Evolutionary conservation across 1,140 invertebrate genomes (phyloP), one percentile per base, ranked within the genome.

Genomic region (Neodiprion lecontei): DNA sequence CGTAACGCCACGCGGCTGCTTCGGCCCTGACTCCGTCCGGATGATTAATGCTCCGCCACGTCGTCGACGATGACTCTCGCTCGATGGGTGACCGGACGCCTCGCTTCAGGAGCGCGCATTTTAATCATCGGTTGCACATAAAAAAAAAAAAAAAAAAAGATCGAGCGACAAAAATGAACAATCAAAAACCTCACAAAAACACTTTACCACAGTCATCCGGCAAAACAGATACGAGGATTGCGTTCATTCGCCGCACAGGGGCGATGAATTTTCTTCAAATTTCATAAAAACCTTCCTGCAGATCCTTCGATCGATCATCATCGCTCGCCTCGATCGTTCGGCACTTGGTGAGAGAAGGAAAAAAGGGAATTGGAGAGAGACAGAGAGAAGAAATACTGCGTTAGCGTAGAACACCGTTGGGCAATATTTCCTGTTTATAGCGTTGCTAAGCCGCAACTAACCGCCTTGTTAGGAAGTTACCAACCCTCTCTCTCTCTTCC

Each of bases 391-490:
- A 28, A 8, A 47, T 5, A 48, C 61, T 66, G 65, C 17, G 65
- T 48, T 48, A 47, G 70, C 74, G 67, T 48, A 74, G 76, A 74
- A 50, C 72, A 68, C 53, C 76, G 72, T 72, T 74, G 71, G 72
- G 79, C 80, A 84, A 86, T 85, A 87, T 85, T 87, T 87, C 79
- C 82, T 79, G 78, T 85, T 81, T 79, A 80, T 82, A 83, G 80
- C 78, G 82, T 81, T 80, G 78, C 82, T 86, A 86, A 87, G 85
- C 84, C 85, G 78, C 84, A 86, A 85, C 85, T 86, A 87, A 87
- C 84, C 84, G 80, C 82, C 85, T 87, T 85, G 86, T 87, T 88
- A 87, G 85, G 82, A 88, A 88, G 85, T 87, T 88, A 81, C 86
- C 82, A 79, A 78, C 77, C 72, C 76, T 79, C 77, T 70, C 75